Conservation (phyloP, 2,113 vertebrate species). For the Hyaena hyaena region DNA sequence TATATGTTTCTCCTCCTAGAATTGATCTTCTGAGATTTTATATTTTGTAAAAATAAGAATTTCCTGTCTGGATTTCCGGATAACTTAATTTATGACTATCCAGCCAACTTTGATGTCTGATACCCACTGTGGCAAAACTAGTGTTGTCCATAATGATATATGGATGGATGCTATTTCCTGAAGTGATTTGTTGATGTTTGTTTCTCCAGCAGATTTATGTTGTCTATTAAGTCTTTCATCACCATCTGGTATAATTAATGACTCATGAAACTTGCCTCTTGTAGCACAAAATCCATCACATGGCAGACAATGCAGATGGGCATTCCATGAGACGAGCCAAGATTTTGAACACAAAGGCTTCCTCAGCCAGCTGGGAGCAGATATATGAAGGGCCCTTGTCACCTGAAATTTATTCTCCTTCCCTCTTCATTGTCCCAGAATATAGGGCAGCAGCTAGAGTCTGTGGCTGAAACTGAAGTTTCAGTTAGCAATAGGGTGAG, state of each 20-base stretch:
- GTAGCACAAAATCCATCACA: neutral
- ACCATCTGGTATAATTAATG: slow-evolving; percentile 75
- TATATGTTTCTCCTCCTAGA: neutral
- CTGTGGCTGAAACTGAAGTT: neutral
- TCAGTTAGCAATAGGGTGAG: neutral
- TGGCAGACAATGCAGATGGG: slow-evolving; percentile 37
- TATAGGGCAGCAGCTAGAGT: neutral
- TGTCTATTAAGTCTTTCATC: slow-evolving; percentile 51
- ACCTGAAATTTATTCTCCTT: neutral
- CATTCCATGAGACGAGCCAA: slow-evolving; percentile 37
- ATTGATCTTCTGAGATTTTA: neutral
- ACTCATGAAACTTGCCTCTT: slow-evolving; percentile 65
- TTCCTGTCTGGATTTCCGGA: neutral
- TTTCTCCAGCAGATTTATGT: slow-evolving; percentile 51
- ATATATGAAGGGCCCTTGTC: neutral
- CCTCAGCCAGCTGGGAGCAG: neutral
- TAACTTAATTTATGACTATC: slow-evolving; percentile 1
- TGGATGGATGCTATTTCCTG: neutral
- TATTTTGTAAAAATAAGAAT: neutral
- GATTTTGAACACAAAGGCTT: neutral
- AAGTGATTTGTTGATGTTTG: slow-evolving; percentile 58
- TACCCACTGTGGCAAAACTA: neutral
- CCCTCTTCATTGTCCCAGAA: neutral
- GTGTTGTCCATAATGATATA: neutral
- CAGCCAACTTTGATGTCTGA: neutral